phyloP scores from a whole-genome alignment of 1,140 invertebrate genomes.

The Drosophila rufa region DNA sequence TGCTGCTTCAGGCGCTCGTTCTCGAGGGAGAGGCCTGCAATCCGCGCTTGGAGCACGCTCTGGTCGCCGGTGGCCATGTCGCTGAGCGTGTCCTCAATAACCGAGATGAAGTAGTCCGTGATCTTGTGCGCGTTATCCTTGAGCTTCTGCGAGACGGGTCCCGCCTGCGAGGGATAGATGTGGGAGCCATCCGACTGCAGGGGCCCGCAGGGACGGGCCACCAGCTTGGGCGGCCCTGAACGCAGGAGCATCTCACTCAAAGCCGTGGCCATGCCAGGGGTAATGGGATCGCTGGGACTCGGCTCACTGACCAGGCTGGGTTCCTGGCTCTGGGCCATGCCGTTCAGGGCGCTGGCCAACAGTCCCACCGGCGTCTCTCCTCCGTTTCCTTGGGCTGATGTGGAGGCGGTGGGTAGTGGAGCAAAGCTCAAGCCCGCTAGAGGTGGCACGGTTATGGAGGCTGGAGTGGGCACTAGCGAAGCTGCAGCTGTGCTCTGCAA shows the following conservation, averaged over 20 bases:
- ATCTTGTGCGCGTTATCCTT: slow-evolving; percentile 86
- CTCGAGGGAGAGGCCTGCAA: slow-evolving; percentile 87
- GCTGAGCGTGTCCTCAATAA: slow-evolving; percentile 87
- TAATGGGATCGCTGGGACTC: slow-evolving; percentile 52
- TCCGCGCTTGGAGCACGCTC: slow-evolving; percentile 86
- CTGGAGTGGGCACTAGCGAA: neutral
- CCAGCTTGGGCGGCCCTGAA: slow-evolving; percentile 83
- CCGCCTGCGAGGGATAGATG: slow-evolving; percentile 84
- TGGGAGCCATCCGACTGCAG: slow-evolving; percentile 81
- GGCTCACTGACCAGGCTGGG: slow-evolving; percentile 28
- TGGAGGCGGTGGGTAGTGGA: neutral
- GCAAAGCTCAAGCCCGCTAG: slow-evolving; percentile 65
- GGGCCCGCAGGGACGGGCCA: slow-evolving; percentile 82
- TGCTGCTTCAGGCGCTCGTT: slow-evolving; percentile 88
- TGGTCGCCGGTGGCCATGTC: slow-evolving; percentile 85
- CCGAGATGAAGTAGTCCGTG: slow-evolving; percentile 86
- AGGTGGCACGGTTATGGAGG: slow-evolving; percentile 45
- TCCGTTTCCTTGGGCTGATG: slow-evolving; percentile 4
- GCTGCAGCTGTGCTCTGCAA: slow-evolving; percentile 32
- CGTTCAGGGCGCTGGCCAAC: slow-evolving; percentile 60
- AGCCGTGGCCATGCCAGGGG: slow-evolving; percentile 69
- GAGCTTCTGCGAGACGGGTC: slow-evolving; percentile 82
- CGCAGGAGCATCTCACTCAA: slow-evolving; percentile 81
- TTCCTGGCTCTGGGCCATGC: slow-evolving; percentile 38
- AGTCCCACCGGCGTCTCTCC: slow-evolving; percentile 24